phyloP scores from a whole-genome alignment of 1,140 invertebrate genomes.

The Drosophila pectinifera region DNA sequence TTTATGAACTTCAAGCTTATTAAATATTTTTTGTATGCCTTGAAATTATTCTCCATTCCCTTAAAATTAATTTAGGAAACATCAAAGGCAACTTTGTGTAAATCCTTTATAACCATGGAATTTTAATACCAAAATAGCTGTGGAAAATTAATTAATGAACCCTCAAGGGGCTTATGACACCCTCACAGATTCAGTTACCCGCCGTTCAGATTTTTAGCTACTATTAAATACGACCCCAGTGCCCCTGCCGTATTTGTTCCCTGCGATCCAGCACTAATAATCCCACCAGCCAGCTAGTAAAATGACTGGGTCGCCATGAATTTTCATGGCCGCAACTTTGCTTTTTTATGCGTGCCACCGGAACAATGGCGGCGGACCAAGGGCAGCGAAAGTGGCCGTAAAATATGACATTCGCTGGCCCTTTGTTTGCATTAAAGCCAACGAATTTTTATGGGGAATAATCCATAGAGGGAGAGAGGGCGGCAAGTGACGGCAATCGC shows the following conservation, averaged over 20 bases:
- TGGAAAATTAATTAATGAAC: constrained; percentile 1
- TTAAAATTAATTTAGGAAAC: neutral
- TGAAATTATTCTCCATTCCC: neutral
- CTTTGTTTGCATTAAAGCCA: constrained; percentile 66
- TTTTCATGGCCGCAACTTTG: constrained; percentile 57
- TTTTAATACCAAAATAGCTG: neutral
- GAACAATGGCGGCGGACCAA: constrained; percentile 49
- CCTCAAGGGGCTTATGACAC: neutral
- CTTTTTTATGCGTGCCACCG: constrained; percentile 57
- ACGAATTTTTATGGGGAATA: constrained; percentile 19
- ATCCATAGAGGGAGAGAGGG: neutral
- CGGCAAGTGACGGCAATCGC: constrained; percentile 24
- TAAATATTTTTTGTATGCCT: neutral
- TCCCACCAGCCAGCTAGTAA: constrained; percentile 44
- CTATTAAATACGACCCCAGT: constrained; percentile 6
- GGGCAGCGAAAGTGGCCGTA: constrained; percentile 38
- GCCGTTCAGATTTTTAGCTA: neutral
- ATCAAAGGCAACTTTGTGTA: too few relatives aligned
- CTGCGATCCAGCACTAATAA: constrained; percentile 9
- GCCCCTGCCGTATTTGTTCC: neutral
- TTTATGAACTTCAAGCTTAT: too few relatives aligned
- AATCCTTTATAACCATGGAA: neutral
- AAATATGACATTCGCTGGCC: constrained; percentile 71
- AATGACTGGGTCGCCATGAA: constrained; percentile 70
- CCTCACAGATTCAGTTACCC: neutral